A percentile compares a stretch with the other conserved stretches of the same genome.
Conservation (phyloP, 2,888 invertebrate species). For the Brachyopa scutellaris region DNA sequence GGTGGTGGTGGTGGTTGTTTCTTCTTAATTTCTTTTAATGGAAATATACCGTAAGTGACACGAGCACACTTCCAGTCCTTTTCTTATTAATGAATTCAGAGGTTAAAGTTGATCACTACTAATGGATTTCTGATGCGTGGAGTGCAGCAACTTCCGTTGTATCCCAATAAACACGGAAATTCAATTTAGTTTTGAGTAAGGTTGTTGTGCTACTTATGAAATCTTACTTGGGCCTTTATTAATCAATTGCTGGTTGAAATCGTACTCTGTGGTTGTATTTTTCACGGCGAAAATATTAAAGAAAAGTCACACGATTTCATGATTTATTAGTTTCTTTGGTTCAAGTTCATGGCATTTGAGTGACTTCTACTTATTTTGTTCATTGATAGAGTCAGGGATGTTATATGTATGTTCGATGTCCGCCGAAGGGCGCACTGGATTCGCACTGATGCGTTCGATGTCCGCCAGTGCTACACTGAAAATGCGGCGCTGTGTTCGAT, state of each 20-base stretch:
- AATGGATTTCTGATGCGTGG: conserved; percentile 29
- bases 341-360: too few relatives aligned
- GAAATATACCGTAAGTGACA: conserved; percentile 48
- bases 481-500: too few relatives aligned
- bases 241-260: conserved; percentile 24
- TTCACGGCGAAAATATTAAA: background rate
- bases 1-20: background rate
- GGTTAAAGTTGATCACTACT: conserved; percentile 47
- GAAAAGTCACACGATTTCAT: background rate
- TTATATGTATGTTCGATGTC: too few relatives aligned
- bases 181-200: conserved; percentile 47
- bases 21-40: conserved; percentile 59
- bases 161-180: conserved; percentile 31
- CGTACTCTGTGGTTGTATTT: too few relatives aligned
- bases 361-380: too few relatives aligned
- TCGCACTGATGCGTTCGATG: too few relatives aligned
- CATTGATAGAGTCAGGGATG: too few relatives aligned
- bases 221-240: conserved; percentile 23
- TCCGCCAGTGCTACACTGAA: too few relatives aligned
- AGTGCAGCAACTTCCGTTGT: conserved; percentile 1
- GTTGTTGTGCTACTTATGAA: conserved; percentile 30
- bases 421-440: too few relatives aligned
- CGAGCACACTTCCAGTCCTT: conserved; percentile 17
- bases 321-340: conserved; percentile 10
- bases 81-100: conserved; percentile 50